These are phyloP conservation scores for Conus canariensis DNA, from an alignment of 2,888 invertebrate genomes.

Conservation along the genomic window DNA sequence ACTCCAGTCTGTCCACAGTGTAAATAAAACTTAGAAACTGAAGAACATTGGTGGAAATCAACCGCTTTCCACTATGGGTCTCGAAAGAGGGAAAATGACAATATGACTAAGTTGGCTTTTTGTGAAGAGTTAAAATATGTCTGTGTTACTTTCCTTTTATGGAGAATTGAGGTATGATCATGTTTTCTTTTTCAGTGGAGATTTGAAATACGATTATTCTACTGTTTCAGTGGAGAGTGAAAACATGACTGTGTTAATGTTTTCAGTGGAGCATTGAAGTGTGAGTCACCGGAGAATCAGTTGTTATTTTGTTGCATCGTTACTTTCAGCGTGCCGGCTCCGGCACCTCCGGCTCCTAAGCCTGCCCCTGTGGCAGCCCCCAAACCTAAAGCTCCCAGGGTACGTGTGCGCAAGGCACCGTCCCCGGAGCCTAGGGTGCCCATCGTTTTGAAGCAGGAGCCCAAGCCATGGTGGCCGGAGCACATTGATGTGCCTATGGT, in stretches of 20 bases:
- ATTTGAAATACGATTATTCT: neutral
- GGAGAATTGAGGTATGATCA: too few relatives aligned
- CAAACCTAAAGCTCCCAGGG: slow-evolving; percentile 49
- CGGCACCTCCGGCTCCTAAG: slow-evolving; percentile 22
- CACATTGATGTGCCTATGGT: slow-evolving; percentile 48
- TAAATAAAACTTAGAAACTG: too few relatives aligned
- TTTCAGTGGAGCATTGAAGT: neutral
- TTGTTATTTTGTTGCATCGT: neutral
- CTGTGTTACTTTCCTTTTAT: too few relatives aligned
- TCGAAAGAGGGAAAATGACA: too few relatives aligned
- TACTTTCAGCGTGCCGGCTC: slow-evolving; percentile 37
- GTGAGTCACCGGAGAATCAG: neutral
- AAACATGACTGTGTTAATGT: neutral
- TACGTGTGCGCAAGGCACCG: slow-evolving; percentile 55
- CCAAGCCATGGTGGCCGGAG: slow-evolving; percentile 49
- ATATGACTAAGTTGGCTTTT: too few relatives aligned
- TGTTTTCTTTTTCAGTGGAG: neutral
- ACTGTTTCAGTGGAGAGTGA: neutral
- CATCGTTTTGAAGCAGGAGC: slow-evolving; percentile 49
- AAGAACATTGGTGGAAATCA: too few relatives aligned
- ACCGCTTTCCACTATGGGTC: too few relatives aligned
- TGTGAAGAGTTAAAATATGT: too few relatives aligned
- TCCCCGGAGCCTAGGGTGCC: slow-evolving; percentile 46
- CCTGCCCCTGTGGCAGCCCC: slow-evolving; percentile 31
- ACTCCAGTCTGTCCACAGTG: too few relatives aligned